Evolutionary conservation across 2,113 vertebrate genomes (phyloP).

Genomic region (Tachysurus vachellii): DNA sequence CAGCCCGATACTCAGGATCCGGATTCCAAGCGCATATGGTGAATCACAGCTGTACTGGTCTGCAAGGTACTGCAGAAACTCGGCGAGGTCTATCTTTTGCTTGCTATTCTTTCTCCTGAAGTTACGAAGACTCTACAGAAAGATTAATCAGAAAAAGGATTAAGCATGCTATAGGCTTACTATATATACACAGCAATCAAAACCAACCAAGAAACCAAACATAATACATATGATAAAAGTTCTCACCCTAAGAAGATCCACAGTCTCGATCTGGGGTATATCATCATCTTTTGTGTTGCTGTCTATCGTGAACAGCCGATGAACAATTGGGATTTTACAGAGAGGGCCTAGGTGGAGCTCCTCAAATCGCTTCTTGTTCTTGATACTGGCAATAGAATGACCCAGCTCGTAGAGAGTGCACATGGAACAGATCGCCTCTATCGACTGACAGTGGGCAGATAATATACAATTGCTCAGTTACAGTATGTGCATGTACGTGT

Average conservation of each 20-base stretch:
- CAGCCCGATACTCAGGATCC: constrained; percentile 72
- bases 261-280: constrained; percentile 72
- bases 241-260: constrained; percentile 74
- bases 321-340: constrained; percentile 74
- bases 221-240: not conserved
- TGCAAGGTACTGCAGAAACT: constrained; percentile 74
- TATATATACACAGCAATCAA: not conserved
- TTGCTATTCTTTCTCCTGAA: constrained; percentile 56
- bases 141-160: not conserved
- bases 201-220: not conserved
- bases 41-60: constrained; percentile 74
- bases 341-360: constrained; percentile 77
- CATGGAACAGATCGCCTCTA: constrained; percentile 63
- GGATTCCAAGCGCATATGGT: constrained; percentile 74
- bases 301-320: constrained; percentile 73
- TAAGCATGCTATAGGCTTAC: not conserved
- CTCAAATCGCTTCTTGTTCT: constrained; percentile 75
- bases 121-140: constrained; percentile 66
- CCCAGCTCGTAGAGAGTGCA: constrained; percentile 77
- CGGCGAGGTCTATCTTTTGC: constrained; percentile 70
- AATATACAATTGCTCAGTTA: not conserved
- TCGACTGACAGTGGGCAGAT: constrained; percentile 56
- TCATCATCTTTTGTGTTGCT: constrained; percentile 74
- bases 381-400: constrained; percentile 70
- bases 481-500: not conserved